Base-by-base conservation (phyloP, 1,140 invertebrate genomes). In the Nixonia krombeini region DNA sequence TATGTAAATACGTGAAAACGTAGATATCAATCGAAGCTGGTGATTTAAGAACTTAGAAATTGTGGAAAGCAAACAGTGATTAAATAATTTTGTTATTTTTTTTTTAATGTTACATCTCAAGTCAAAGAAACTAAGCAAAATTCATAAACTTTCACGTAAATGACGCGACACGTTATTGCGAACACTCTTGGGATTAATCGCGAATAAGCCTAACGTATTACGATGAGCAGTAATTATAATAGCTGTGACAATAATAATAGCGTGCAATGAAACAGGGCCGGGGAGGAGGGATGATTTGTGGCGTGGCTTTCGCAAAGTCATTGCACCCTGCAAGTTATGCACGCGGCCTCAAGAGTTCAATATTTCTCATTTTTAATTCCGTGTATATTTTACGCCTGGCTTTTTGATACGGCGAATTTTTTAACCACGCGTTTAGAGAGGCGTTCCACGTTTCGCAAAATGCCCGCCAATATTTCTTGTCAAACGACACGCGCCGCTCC, bases 181-280 rank as follows among this genome's bases (percentile, higher is more conserved):
- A 23, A 35, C 38, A 49, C 40, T 51, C 67, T 53, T 58, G 64
- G 42, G 73, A 74, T 68, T 76, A 76, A 78, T 76, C 64, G 70
- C 52, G 65, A 59, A 63, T 44, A 56, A 52, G 45, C 65, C 59
- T 62, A 41, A 70, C 65, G 40, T 70, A 75, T 74, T 73, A 71
- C 68, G 73, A 81, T 70, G 73, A 74, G 66, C 72, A 75, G 81
- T 80, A 78, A 79, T 82, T 79, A 74, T 80, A 76, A 81, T 73
- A 74, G 66, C 75, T 78, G 68, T 75, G 74, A 80, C 76, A 77
- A 78, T 76, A 76, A 80, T 73, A 80, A 79, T 79, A 55, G 75
- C 79, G 70, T 80, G 76, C 58, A 51, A 40, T 55, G 44, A 69
- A 55, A 58, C 37, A 10, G 37, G 28, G 17, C 18, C 47, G 52